Base-by-base conservation (phyloP, 2,888 invertebrate species). In the Panzeria rudis region DNA sequence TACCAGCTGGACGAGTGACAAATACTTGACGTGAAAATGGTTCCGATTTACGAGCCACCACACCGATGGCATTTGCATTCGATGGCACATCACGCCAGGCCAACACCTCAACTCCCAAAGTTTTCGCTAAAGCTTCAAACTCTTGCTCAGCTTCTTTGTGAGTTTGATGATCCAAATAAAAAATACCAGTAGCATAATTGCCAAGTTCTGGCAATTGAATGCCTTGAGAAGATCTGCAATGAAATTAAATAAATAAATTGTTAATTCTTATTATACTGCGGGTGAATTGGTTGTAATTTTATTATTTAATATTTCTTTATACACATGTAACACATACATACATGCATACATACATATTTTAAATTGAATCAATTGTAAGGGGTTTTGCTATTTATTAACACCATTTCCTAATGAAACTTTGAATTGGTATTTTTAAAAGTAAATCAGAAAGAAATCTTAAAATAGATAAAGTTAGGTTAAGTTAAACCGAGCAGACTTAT, bases 11-110 rank as follows among this genome's bases (percentile, higher is more conserved):
- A 82, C 96, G 96, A 81, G 95, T 95, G 83, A 97, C 95, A 92
- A 97, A 97, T 88, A 98, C 99, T 94, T 99, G 99, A 89, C 98
- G 95, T 94, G 99, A 98, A 91, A 96, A 95, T 50, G 99, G 99
- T 94, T 99, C 99, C 89, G 97, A 97, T 93, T 97, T 97, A 90
- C 95, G 95, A 79, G 99, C 99, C 90, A 99, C 98, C 88, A 88
- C 97, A 90, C 97, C 99, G 90, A 99, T 97, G 87, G 95, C 95
- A 76, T 95, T 93, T 91, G 95, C 96, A 92, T 98, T 96, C 69
- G 97, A 97, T 35, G 98, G 98, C 76, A 99, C 97, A 47, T 97
- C 97, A 87, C 99, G 95, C 99, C 99, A 99, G 90, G 97, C 96
- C 84, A 99, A 92, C 82, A 99, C 96, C 93, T 95, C 94, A 87